Evolutionary conservation across 2,888 invertebrate species (phyloP).

Genomic region (Thalpophila matura): DNA sequence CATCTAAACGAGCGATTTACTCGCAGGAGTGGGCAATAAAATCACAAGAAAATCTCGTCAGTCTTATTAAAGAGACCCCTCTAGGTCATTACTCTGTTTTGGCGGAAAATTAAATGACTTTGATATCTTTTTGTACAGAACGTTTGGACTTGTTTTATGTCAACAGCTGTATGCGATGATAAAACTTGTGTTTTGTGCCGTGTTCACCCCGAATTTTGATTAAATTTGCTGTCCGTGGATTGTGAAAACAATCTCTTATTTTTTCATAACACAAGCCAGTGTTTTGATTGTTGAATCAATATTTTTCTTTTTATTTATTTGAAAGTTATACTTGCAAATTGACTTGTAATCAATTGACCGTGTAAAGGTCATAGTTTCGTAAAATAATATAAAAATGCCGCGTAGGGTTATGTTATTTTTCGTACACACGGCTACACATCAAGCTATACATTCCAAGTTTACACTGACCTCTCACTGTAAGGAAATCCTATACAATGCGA

Average conservation of each 20-base stretch:
- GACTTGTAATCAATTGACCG: no score
- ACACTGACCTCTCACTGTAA: no score
- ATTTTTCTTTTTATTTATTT: background rate
- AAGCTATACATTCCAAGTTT: no score
- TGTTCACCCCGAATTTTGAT: conserved; percentile 53
- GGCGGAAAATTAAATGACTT: conserved; percentile 80
- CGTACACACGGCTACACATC: no score
- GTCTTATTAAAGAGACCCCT: conserved; percentile 77
- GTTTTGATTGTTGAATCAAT: no score
- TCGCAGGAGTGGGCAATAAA: conserved; percentile 79
- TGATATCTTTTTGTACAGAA: conserved; percentile 68
- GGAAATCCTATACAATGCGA: no score
- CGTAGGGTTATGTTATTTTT: no score
- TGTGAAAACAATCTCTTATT: conserved; percentile 10
- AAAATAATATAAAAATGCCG: no score
- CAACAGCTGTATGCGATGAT: conserved; percentile 63
- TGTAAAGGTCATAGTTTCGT: no score
- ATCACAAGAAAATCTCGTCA: conserved; percentile 78
- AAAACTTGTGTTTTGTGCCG: conserved; percentile 41
- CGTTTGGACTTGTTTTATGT: conserved; percentile 66
- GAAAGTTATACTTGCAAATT: no score
- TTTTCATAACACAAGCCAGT: no score
- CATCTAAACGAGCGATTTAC: conserved; percentile 80
- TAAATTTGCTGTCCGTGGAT: conserved; percentile 53
- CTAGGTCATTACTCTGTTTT: conserved; percentile 79